These are phyloP conservation scores for Stictonetta naevosa DNA, from an alignment of 2,113 vertebrate genomes.

Conservation along the genomic window DNA sequence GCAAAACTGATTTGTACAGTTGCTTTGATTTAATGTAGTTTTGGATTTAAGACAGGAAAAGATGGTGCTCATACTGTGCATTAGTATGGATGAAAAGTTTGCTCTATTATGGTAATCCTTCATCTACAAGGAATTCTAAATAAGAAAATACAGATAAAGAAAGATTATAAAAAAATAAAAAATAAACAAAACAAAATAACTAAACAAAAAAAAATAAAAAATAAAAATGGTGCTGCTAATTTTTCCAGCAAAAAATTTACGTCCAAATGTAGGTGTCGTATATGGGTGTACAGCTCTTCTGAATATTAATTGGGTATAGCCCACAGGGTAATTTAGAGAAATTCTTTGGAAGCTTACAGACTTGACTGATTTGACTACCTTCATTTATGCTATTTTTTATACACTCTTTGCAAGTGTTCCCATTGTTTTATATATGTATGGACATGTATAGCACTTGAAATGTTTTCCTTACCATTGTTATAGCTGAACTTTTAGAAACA, in stretches of 20 bases:
- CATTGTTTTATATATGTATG: not conserved
- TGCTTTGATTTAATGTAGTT: constrained; percentile 10
- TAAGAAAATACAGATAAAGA: not conserved
- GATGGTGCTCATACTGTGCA: not conserved
- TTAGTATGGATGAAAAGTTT: constrained; percentile 19
- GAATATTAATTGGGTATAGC: not conserved
- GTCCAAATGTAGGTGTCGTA: not conserved
- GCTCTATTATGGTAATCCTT: not conserved
- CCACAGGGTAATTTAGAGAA: not conserved
- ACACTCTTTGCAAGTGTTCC: not conserved
- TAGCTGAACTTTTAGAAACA: not conserved
- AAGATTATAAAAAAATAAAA: too few relatives aligned
- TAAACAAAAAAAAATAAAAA: too few relatives aligned
- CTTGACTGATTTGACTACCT: not conserved
- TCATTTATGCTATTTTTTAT: not conserved
- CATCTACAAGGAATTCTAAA: not conserved
- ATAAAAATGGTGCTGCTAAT: not conserved
- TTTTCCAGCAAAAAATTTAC: not conserved
- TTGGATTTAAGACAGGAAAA: not conserved
- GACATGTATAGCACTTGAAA: not conserved
- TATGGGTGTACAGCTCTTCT: not conserved
- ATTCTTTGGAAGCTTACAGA: not conserved
- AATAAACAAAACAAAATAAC: too few relatives aligned
- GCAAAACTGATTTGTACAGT: not conserved
- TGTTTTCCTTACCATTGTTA: not conserved